Evolutionary conservation across 2,888 invertebrate species (phyloP).

Genomic region (Eupithecia pulchellata): DNA sequence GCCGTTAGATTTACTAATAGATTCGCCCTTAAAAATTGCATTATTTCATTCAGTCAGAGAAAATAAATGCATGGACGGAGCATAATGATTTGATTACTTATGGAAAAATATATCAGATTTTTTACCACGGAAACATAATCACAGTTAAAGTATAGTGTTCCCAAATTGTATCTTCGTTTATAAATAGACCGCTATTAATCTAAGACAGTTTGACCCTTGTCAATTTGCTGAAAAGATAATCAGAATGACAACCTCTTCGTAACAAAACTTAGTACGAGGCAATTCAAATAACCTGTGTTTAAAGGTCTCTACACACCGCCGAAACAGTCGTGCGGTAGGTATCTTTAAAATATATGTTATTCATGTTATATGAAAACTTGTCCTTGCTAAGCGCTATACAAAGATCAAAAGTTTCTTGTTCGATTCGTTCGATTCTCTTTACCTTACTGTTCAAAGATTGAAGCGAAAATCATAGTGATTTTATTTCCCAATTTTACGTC

Average conservation of each 20-base stretch:
- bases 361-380: neutral
- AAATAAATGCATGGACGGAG: too few relatives aligned
- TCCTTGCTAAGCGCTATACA: neutral
- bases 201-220: neutral
- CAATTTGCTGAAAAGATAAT: neutral
- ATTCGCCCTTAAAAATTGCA: too few relatives aligned
- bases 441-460: too few relatives aligned
- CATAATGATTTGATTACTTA: too few relatives aligned
- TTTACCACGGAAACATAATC: too few relatives aligned
- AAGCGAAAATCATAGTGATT: too few relatives aligned
- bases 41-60: too few relatives aligned
- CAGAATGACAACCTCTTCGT: neutral
- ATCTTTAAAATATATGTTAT: neutral
- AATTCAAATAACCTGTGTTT: neutral
- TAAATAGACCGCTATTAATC: neutral
- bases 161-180: neutral
- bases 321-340: neutral
- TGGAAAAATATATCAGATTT: too few relatives aligned
- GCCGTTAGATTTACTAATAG: too few relatives aligned
- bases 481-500: too few relatives aligned
- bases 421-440: too few relatives aligned
- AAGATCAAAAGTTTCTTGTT: neutral
- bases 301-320: neutral
- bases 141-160: too few relatives aligned
- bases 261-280: neutral